Base-by-base conservation (phyloP, 2,113 vertebrate genomes). In the Trochalopteron elliotii region DNA sequence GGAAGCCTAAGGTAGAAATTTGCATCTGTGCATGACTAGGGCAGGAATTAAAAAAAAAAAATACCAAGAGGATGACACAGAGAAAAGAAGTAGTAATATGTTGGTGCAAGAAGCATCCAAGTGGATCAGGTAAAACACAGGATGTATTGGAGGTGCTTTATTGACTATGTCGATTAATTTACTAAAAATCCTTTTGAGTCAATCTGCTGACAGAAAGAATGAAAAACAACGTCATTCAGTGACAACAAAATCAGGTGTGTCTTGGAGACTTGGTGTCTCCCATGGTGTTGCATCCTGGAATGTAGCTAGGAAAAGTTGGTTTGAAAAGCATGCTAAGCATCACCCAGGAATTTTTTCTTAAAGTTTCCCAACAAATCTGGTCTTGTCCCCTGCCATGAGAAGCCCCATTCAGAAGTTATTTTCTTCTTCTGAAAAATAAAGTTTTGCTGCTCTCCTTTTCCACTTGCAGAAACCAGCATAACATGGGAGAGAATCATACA, bases 31-130 rank as follows among this genome's bases (percentile, higher is more conserved):
- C 74, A 75, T 50, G 78, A 82, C 61, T 64, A 72, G 67, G 56
- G 37, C 52, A 83, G 61, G 78, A 94, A 90, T 72, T 65, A 12
- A 83, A 89, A 83, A 39, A 83, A 39, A 89, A 88, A 56, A 57
- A 31, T 22, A 35, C 9, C 3, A 15, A 37, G 30, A 80, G 15
- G 17, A 53, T 63, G 18, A 83, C 1, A 56, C 1, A 44, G 33
- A 80, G 49, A 67, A 90, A 81, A 59, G 20, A 72, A 59, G 30
- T 67, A 90, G 42, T 25, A 68, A 77, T 87, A 44, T 8, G 8
- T 11, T 37, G 30, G 27, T 31, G 44, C 42, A 75, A 61, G 31
- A 78, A 59, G 27, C 35, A n/a, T 20, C 20, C 14, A 55, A 72
- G n/a, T 15, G 31, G 44, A 82, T 82, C 31, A 60, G 53, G 35